Evolutionary conservation across 2,888 invertebrate species (phyloP).

Genomic region (Oasisia sp.): DNA sequence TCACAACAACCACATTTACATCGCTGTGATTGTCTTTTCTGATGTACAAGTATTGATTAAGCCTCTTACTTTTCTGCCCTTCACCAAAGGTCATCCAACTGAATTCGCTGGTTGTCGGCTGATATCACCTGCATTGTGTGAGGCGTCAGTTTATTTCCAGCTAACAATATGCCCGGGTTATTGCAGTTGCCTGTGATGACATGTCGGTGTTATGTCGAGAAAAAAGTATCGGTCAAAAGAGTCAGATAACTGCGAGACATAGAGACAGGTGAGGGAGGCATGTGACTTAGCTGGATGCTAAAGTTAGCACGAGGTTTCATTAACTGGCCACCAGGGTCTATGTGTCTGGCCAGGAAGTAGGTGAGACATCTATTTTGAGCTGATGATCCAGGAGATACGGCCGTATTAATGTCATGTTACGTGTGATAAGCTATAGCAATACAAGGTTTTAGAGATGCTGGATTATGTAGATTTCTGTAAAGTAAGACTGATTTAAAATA

Average conservation of each 20-base stretch:
- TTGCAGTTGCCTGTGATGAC: neutral
- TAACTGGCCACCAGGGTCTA: neutral
- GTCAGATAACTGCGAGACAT: neutral
- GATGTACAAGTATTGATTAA: neutral
- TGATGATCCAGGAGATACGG: too few species aligned
- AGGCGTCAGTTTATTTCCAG: neutral
- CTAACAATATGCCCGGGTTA: neutral
- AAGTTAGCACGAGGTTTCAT: neutral
- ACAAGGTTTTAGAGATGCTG: too few species aligned
- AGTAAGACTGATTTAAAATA: too few species aligned
- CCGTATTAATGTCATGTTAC: too few species aligned
- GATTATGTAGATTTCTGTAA: too few species aligned
- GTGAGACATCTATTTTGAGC: too few species aligned
- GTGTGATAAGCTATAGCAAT: too few species aligned
- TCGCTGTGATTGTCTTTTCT: neutral
- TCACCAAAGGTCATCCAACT: neutral
- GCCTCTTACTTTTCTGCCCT: neutral
- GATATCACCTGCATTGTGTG: neutral
- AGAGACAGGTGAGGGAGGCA: neutral
- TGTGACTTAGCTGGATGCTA: neutral
- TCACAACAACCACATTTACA: too few species aligned
- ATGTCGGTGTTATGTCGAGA: neutral
- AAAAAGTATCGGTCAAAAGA: neutral
- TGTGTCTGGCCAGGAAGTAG: neutral
- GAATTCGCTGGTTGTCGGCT: neutral